These are phyloP conservation scores for Pedionomus torquatus DNA, from an alignment of 2,113 vertebrate genomes.

Conservation along the genomic window DNA sequence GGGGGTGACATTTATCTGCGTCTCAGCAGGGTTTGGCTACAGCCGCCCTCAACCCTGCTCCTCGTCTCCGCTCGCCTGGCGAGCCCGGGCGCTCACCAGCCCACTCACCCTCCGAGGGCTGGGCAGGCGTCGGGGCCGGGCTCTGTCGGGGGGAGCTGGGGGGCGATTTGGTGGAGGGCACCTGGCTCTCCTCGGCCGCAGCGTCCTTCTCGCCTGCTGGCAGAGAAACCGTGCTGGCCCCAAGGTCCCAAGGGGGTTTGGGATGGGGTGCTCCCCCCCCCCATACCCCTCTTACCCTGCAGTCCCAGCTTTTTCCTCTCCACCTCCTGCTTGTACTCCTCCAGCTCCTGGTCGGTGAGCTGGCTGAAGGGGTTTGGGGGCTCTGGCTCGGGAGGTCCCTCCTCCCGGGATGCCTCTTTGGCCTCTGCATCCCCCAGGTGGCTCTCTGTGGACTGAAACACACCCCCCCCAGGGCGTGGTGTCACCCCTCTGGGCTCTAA, in stretches of 20 bases:
- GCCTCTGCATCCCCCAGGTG: slow-evolving; percentile 61
- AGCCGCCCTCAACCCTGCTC: background rate
- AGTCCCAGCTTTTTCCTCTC: slow-evolving; percentile 87
- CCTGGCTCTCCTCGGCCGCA: slow-evolving; percentile 20
- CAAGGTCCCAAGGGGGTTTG: fast-evolving
- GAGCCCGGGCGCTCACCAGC: background rate
- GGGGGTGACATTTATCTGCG: too few relatives aligned
- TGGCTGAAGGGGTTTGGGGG: slow-evolving; percentile 95
- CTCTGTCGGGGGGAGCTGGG: slow-evolving; percentile 14
- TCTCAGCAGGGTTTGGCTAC: too few relatives aligned
- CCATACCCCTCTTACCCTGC: slow-evolving; percentile 75
- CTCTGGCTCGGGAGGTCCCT: slow-evolving; percentile 78
- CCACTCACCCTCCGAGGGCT: slow-evolving; percentile 74
- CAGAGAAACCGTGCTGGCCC: background rate
- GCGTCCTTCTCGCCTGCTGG: slow-evolving; percentile 72
- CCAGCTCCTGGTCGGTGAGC: slow-evolving; percentile 94
- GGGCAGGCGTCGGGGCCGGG: background rate
- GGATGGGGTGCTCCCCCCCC: too few relatives aligned
- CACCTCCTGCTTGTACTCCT: slow-evolving; percentile 95
- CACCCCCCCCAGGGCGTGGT: fast-evolving
- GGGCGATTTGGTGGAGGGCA: slow-evolving; percentile 44
- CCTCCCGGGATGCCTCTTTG: slow-evolving; percentile 59
- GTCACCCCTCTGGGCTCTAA: background rate
- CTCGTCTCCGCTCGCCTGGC: fast-evolving
- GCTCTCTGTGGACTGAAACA: slow-evolving; percentile 86